phyloP scores from a whole-genome alignment of 53 echinoderm and acorn worm species.

The Apostichopus leukothele region DNA sequence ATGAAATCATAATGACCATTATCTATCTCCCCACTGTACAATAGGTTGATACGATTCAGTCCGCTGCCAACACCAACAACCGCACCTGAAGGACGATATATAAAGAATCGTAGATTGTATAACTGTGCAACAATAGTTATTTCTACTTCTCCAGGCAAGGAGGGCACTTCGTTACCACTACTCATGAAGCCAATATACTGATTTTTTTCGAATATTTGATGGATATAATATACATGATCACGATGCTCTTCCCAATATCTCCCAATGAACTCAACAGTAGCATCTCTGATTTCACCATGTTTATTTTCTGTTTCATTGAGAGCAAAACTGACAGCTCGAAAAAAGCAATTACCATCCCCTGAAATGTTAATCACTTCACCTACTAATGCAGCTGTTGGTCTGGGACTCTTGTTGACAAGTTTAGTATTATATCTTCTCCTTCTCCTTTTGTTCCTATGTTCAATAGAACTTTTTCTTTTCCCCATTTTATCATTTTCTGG shows the following conservation, averaged over 20 bases:
- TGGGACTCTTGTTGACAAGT: too few relatives aligned
- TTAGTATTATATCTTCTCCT: too few relatives aligned
- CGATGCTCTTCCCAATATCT: not conserved
- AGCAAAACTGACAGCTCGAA: slow-evolving; percentile 22
- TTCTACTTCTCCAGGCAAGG: not conserved
- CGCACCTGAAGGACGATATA: not conserved
- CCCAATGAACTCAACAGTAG: not conserved
- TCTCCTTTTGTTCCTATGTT: too few relatives aligned
- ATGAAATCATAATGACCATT: slow-evolving; percentile 41
- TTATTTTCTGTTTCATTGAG: not conserved
- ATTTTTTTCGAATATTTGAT: not conserved
- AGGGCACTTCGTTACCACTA: not conserved
- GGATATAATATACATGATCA: not conserved
- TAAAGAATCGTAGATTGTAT: not conserved
- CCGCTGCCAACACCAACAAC: not conserved
- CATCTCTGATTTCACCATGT: not conserved
- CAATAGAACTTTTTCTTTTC: too few relatives aligned
- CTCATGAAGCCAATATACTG: not conserved
- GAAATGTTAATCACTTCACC: not conserved
- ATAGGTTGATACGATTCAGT: not conserved
- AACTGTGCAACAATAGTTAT: not conserved
- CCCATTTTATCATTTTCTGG: too few relatives aligned
- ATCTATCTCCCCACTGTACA: slow-evolving; percentile 27
- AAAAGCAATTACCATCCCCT: slow-evolving; percentile 70
- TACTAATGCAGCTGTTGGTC: too few relatives aligned